Percentiles rank a stretch among this genome's conserved stretches.
phyloP scores from a whole-genome alignment of 2,888 invertebrate species.

The Petrolisthes cinctipes region DNA sequence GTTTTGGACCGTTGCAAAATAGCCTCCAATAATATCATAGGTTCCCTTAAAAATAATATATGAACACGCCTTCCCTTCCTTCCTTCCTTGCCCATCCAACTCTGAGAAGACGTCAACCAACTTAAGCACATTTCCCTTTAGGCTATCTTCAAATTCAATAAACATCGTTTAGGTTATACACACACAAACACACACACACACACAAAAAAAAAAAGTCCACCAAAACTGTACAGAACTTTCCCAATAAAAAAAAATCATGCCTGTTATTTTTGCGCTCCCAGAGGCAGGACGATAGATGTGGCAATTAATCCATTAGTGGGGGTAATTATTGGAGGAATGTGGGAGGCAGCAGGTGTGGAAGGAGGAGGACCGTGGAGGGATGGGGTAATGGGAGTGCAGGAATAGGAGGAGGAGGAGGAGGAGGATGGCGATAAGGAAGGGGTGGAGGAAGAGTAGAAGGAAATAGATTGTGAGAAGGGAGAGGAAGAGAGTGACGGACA shows the following conservation, averaged over 20 bases:
- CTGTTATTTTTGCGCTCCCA: background rate
- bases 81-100: too few relatives aligned
- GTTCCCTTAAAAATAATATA: too few relatives aligned
- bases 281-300: background rate
- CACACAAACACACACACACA: slow-evolving; percentile 20
- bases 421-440: background rate
- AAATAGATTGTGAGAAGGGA: background rate
- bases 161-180: background rate
- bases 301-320: background rate
- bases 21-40: too few relatives aligned
- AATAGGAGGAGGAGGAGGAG: background rate
- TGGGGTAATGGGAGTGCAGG: background rate
- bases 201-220: background rate
- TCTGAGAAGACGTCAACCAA: too few relatives aligned
- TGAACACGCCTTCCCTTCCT: too few relatives aligned
- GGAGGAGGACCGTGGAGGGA: background rate
- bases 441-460: background rate
- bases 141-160: too few relatives aligned
- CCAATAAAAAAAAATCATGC: background rate
- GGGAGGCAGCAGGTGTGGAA: background rate
- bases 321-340: background rate
- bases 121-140: background rate
- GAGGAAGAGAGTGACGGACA: background rate
- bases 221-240: background rate
- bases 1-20: too few relatives aligned